Conservation (phyloP, 2,113 vertebrate species). For the Lophotis ruficrista region DNA sequence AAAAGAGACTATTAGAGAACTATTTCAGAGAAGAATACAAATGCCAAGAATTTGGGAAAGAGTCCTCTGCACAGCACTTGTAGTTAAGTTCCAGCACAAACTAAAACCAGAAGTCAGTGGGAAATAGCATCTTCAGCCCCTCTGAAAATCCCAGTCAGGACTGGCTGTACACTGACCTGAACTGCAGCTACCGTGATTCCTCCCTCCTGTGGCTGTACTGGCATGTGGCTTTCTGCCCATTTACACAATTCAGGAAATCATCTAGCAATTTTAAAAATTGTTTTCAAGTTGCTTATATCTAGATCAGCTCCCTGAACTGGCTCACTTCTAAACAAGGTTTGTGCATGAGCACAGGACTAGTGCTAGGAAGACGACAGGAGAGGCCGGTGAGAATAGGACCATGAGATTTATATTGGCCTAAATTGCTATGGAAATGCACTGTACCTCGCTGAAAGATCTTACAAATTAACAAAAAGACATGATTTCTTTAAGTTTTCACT, state of each 20-base stretch:
- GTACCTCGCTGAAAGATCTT: neutral
- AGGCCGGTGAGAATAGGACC: accelerated
- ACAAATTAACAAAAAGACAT: neutral
- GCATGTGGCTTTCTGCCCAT: neutral
- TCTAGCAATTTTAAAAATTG: neutral
- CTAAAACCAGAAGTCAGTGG: neutral
- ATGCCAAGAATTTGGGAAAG: neutral
- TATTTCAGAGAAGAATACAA: neutral
- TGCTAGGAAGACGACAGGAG: accelerated
- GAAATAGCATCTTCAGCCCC: neutral
- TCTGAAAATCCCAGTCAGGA: neutral
- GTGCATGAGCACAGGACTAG: neutral
- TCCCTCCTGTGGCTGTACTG: neutral
- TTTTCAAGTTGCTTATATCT: neutral
- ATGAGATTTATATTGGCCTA: accelerated
- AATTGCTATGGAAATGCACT: accelerated
- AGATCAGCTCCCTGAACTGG: neutral
- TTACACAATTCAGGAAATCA: neutral
- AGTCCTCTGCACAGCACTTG: neutral
- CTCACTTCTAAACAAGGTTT: neutral
- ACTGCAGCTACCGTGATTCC: accelerated
- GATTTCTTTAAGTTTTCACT: neutral
- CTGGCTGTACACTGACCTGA: neutral
- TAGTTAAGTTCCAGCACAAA: neutral
- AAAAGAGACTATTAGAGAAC: neutral